phyloP scores from a whole-genome alignment of 2,797 vertebrate species.

The Rhynchonycteris naso region DNA sequence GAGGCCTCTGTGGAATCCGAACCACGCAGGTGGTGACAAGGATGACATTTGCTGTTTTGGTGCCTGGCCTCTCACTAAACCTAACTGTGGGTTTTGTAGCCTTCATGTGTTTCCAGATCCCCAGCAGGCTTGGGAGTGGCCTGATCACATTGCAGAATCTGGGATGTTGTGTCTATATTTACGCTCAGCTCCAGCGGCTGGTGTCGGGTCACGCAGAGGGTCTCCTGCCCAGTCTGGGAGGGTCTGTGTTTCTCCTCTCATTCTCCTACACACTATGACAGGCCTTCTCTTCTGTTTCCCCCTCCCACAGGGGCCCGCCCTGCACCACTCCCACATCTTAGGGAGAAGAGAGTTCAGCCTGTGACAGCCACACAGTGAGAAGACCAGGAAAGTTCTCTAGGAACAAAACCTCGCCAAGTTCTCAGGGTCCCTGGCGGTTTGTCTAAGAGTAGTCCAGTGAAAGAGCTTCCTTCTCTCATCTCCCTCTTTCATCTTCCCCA shows the following conservation, averaged over 20 bases:
- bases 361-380: slow-evolving; percentile 65
- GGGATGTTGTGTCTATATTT: neutral
- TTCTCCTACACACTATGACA: too few relatives aligned
- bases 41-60: neutral
- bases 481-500: slow-evolving; percentile 76
- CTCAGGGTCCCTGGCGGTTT: slow-evolving; percentile 56
- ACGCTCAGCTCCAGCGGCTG: neutral
- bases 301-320: neutral
- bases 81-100: neutral
- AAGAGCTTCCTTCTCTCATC: slow-evolving; percentile 79
- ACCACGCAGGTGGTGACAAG: neutral
- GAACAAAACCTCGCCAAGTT: slow-evolving; percentile 74
- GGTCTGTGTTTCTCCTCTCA: neutral
- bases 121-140: neutral
- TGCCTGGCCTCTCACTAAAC: neutral
- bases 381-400: slow-evolving; percentile 62
- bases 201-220: neutral
- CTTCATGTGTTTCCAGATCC: neutral
- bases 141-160: too few relatives aligned
- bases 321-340: neutral
- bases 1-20: neutral
- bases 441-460: slow-evolving; percentile 58
- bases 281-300: neutral
- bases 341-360: slow-evolving; percentile 69
- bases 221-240: neutral